These are phyloP conservation scores for Leucoptera coffeella DNA, from an alignment of 2,888 invertebrate genomes.

Conservation along the genomic window DNA sequence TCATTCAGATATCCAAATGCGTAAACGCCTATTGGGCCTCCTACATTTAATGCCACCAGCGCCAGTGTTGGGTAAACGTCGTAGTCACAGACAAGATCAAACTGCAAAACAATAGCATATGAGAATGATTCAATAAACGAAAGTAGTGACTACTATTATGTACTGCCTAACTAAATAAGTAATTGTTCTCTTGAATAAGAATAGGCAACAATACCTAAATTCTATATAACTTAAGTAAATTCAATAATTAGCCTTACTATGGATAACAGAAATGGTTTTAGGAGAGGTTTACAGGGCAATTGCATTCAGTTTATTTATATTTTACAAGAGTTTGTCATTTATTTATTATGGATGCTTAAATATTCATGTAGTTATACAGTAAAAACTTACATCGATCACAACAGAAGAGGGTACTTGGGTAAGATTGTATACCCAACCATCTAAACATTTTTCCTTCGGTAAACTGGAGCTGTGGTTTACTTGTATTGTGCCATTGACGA, in stretches of 20 bases:
- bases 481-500: conserved; percentile 24
- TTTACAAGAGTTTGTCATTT: too few relatives aligned
- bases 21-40: conserved; percentile 87
- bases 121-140: too few relatives aligned
- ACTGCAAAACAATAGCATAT: conserved; percentile 64
- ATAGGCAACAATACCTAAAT: not conserved
- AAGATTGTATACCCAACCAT: conserved; percentile 77
- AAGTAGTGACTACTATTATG: too few relatives aligned
- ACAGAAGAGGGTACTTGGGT: conserved; percentile 68
- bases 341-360: too few relatives aligned
- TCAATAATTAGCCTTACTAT: too few relatives aligned
- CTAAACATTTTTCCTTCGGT: conserved; percentile 61
- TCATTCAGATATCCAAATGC: conserved; percentile 83
- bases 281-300: too few relatives aligned
- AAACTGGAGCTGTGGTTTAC: conserved; percentile 47
- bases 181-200: too few relatives aligned
- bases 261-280: too few relatives aligned
- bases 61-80: conserved; percentile 85
- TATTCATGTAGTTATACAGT: too few relatives aligned
- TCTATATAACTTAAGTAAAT: too few relatives aligned
- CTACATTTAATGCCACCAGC: conserved; percentile 77
- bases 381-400: conserved; percentile 82
- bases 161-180: too few relatives aligned
- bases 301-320: too few relatives aligned
- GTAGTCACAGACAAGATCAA: conserved; percentile 81